Percentiles rank a stretch among this genome's conserved stretches.
These are phyloP conservation scores for Meandrina meandrites DNA, from an alignment of 92 coral and sea anemone genomes.

Conservation along the genomic window DNA sequence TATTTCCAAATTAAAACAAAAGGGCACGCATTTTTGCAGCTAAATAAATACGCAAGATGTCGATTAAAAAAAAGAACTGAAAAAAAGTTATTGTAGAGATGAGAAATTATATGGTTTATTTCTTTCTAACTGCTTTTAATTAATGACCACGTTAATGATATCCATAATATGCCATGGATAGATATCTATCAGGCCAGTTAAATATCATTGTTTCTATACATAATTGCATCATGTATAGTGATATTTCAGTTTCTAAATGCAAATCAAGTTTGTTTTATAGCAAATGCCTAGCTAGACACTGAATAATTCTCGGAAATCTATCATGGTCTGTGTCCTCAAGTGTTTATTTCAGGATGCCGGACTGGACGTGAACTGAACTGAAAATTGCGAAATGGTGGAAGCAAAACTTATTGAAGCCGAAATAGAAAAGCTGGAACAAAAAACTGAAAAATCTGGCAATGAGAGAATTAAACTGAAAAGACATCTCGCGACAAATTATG, in stretches of 20 bases:
- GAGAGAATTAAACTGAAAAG: neutral
- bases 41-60: no score
- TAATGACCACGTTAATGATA: no score
- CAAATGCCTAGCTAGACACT: neutral
- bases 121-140: no score
- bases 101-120: no score
- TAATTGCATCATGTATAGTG: neutral
- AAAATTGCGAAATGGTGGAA: neutral
- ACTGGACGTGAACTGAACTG: neutral
- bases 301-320: neutral
- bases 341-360: neutral
- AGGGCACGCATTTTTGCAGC: no score
- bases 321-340: neutral
- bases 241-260: neutral
- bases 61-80: no score
- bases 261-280: no score
- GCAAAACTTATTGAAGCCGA: neutral
- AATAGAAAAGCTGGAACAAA: neutral
- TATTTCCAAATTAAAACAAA: no score
- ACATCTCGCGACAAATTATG: neutral
- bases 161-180: no score
- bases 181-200: no score
- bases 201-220: no score
- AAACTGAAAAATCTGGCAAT: neutral
- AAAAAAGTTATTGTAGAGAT: no score